These are phyloP conservation scores for Eulacestoma nigropectus DNA, from an alignment of 2,113 vertebrate genomes.

Conservation along the genomic window DNA sequence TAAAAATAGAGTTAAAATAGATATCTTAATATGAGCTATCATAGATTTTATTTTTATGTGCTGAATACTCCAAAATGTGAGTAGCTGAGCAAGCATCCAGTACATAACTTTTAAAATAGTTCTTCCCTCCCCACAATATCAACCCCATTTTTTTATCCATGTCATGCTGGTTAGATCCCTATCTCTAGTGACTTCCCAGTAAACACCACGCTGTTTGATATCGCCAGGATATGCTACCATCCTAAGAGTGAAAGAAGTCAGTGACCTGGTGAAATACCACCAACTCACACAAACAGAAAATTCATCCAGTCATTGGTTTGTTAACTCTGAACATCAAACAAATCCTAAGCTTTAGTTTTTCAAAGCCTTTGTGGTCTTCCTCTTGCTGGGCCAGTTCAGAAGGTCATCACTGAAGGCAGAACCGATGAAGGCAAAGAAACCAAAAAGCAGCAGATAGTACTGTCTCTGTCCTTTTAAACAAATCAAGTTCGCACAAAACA, in stretches of 20 bases:
- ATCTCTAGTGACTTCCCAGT: conserved; percentile 31
- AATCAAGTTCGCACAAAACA: conserved; percentile 60
- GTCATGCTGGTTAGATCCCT: conserved; percentile 36
- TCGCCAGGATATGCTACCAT: not conserved
- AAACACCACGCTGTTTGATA: not conserved
- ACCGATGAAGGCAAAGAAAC: conserved; percentile 43
- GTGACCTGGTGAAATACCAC: not conserved
- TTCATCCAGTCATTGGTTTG: conserved; percentile 4
- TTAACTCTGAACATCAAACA: conserved; percentile 11
- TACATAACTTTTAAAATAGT: conserved; percentile 49
- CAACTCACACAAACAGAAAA: not conserved
- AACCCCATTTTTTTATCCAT: not conserved
- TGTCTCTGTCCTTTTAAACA: conserved; percentile 56
- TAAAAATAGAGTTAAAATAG: conserved; percentile 66
- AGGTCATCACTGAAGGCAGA: conserved; percentile 32
- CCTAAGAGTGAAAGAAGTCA: not conserved
- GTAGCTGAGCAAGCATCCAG: conserved; percentile 47
- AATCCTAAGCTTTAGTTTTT: not conserved
- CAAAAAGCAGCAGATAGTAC: conserved; percentile 44
- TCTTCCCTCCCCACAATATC: conserved; percentile 39
- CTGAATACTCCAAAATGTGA: conserved; percentile 45
- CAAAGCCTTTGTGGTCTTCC: conserved; percentile 25
- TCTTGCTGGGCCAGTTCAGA: conserved; percentile 27
- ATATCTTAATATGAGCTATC: conserved; percentile 61
- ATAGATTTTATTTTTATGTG: conserved; percentile 53